Evolutionary conservation across 2,888 invertebrate species (phyloP), one percentile per base, ranked within the genome.

Genomic region (Protonemura montana): DNA sequence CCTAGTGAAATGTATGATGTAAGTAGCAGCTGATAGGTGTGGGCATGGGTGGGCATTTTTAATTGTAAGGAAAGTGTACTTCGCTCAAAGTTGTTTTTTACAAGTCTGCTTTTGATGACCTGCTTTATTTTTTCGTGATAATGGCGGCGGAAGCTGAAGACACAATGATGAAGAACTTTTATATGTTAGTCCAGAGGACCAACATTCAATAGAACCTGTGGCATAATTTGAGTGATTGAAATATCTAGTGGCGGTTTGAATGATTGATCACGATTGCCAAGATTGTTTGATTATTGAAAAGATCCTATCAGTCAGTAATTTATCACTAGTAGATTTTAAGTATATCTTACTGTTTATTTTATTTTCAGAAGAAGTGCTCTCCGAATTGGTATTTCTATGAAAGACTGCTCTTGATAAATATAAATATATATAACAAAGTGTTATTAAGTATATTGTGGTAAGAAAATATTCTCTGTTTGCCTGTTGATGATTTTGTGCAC

Each of bases 11-110:
- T n/a, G n/a, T n/a, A n/a, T n/a, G n/a, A 35, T 6, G 35, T 21
- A 16, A 59, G 21, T 59, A 21, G 13, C 59, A 59, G 59, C 16
- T 59, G 59, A 59, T 1, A 21, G 21, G 59, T 35, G 1, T 59
- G n/a, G n/a, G n/a, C n/a, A n/a, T n/a, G 59, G 59, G 59, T 59
- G 59, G 59, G 59, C 59, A 59, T 59, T 59, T 59, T 59, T 59
- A 13, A 59, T 59, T 59, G 59, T 59, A 59, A 59, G 2, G 21
- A 59, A 16, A 21, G 59, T 59, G 59, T 59, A 59, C 35, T 35
- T 13, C 13, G 59, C 59, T 59, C 59, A 59, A 59, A 59, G 59
- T 59, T 13, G 13, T 59, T 10, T 59, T 59, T 59, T 7, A 21
- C 10, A 3, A 35, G 35, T 35, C 35, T 35, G 10, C 10, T 10